Evolutionary conservation across 2,888 invertebrate species (phyloP).

Genomic region (Toxonevra muliebris): DNA sequence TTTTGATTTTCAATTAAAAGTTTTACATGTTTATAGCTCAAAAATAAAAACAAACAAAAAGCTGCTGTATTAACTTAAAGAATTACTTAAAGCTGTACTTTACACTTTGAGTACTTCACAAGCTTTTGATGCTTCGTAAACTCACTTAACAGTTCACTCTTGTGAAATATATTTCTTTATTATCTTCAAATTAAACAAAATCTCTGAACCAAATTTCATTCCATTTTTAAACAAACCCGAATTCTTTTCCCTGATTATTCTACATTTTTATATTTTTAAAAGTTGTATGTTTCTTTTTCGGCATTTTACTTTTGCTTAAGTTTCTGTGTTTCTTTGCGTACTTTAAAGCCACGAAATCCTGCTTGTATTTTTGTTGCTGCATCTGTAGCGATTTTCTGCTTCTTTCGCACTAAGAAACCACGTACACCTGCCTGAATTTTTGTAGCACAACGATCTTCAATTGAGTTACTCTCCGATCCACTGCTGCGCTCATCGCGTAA

Average conservation of each 20-base stretch:
- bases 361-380: conserved; percentile 66
- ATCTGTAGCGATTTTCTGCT: conserved; percentile 60
- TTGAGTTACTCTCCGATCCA: conserved; percentile 41
- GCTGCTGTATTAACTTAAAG: no score
- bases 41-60: no score
- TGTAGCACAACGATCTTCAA: conserved; percentile 60
- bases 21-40: no score
- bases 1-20: no score
- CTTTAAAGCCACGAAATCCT: conserved; percentile 65
- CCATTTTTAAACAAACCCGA: no score
- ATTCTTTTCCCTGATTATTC: not conserved
- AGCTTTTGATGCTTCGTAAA: no score
- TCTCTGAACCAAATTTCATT: no score
- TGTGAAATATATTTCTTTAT: no score
- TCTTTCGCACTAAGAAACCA: conserved; percentile 62
- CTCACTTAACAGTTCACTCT: no score
- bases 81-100: no score
- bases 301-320: conserved; percentile 52
- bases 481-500: conserved; percentile 34
- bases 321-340: conserved; percentile 60
- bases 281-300: not conserved
- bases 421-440: conserved; percentile 64
- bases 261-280: not conserved
- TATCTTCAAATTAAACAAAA: not conserved
- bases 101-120: no score